Percentiles rank a stretch among this genome's conserved stretches.
These are phyloP conservation scores for Holocentrus rufus DNA, from an alignment of 2,797 vertebrate species.

Conservation along the genomic window DNA sequence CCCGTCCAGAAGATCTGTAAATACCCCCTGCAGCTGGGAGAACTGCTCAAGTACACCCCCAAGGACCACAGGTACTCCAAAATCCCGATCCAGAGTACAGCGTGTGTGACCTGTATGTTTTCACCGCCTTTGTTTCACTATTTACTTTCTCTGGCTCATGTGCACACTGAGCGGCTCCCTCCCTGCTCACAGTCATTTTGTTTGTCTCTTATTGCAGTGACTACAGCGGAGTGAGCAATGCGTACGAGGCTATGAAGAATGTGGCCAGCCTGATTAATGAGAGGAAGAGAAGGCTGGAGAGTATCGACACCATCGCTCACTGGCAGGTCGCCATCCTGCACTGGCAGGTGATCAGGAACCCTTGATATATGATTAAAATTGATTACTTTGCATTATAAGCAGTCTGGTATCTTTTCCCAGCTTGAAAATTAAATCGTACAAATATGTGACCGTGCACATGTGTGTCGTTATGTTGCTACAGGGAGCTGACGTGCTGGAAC, in stretches of 20 bases:
- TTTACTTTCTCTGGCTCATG: not conserved
- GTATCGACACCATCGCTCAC: conserved; percentile 93
- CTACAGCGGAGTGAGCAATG: conserved; percentile 88
- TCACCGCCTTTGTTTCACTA: not conserved
- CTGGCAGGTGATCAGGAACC: conserved; percentile 89
- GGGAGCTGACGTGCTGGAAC: conserved; percentile 83
- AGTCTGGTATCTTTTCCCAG: not conserved
- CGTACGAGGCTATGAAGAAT: conserved; percentile 95
- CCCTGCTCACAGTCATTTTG: not conserved
- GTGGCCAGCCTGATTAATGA: conserved; percentile 98
- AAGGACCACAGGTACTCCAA: conserved; percentile 90
- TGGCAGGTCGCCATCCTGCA: conserved; percentile 96
- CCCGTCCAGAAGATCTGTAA: conserved; percentile 99
- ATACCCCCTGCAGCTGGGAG: conserved; percentile 96
- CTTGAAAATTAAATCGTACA: not conserved
- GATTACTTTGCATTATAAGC: not conserved
- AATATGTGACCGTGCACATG: not conserved
- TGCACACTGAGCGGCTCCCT: not conserved
- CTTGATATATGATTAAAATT: not conserved
- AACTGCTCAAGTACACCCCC: conserved; percentile 97
- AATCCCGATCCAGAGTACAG: not conserved
- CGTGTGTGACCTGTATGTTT: not conserved
- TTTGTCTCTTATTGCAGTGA: conserved; percentile 81
- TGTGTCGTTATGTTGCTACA: conserved; percentile 30
- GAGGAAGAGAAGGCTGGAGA: conserved; percentile 93